These are phyloP conservation scores for Bucco capensis DNA, from an alignment of 2,113 vertebrate genomes.

Conservation along the genomic window DNA sequence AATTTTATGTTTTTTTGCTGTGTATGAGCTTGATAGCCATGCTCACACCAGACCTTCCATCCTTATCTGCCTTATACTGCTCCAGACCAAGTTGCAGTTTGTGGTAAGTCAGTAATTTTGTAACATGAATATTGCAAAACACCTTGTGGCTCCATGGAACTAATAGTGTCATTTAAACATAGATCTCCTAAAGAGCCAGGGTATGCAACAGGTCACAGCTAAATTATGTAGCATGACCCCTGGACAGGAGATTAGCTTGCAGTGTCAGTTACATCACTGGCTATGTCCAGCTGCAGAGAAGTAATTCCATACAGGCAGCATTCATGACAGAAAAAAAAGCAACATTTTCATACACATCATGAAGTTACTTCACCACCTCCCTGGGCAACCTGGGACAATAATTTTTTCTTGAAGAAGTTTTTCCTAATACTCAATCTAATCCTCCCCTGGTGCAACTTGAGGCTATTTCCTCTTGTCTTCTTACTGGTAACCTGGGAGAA, in stretches of 20 bases:
- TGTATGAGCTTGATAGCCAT: background rate
- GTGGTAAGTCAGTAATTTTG: background rate
- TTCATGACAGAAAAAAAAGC: background rate
- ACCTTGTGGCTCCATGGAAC: background rate
- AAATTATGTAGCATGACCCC: background rate
- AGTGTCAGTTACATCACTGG: background rate
- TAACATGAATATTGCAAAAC: background rate
- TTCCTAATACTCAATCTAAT: no score
- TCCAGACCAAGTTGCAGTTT: background rate
- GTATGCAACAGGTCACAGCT: background rate
- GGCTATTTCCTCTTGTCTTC: no score
- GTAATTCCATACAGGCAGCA: background rate
- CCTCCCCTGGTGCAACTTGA: no score
- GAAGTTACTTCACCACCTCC: background rate
- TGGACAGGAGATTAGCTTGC: background rate
- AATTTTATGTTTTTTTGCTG: background rate
- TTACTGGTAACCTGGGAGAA: no score
- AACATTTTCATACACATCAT: background rate
- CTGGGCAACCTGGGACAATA: no score
- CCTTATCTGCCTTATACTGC: background rate
- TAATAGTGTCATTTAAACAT: background rate
- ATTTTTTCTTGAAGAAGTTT: no score
- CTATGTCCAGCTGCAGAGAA: background rate
- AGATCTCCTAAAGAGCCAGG: background rate
- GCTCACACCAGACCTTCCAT: background rate